A percentile compares a stretch with the other conserved stretches of the same genome.
Evolutionary conservation across 2,888 invertebrate species (phyloP).

Genomic region (Lycophotia porphyrea): DNA sequence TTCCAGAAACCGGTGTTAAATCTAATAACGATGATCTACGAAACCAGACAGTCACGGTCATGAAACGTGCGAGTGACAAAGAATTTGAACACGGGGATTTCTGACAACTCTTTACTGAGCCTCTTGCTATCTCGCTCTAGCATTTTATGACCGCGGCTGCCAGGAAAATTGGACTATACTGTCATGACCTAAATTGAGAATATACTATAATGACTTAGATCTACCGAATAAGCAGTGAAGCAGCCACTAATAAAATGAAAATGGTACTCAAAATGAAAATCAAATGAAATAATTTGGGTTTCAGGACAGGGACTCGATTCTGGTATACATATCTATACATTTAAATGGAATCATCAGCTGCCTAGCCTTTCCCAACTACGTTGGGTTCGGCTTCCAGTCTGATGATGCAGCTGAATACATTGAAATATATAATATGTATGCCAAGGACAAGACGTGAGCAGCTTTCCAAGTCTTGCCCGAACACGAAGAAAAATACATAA

Average conservation of each 20-base stretch:
- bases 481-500: constrained; percentile 33
- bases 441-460: constrained; percentile 55
- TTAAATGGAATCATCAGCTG: neutral
- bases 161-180: neutral
- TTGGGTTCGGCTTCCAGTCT: neutral
- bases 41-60: neutral
- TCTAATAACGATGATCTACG: neutral
- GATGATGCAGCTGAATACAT: constrained; percentile 4
- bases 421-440: constrained; percentile 32
- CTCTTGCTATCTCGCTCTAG: neutral
- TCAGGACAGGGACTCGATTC: constrained; percentile 38
- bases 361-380: neutral
- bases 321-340: constrained; percentile 46
- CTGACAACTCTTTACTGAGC: neutral
- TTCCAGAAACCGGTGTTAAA: neutral
- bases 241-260: constrained; percentile 42
- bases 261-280: constrained; percentile 64
- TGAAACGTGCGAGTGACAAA: neutral
- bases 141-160: neutral
- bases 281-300: constrained; percentile 37
- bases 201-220: neutral
- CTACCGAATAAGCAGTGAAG: constrained; percentile 21
- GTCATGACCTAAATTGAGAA: neutral
- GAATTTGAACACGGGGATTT: neutral
- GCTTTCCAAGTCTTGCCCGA: constrained; percentile 39